These are phyloP conservation scores for Pollenia amentaria DNA, from an alignment of 2,888 invertebrate species.

Conservation along the genomic window DNA sequence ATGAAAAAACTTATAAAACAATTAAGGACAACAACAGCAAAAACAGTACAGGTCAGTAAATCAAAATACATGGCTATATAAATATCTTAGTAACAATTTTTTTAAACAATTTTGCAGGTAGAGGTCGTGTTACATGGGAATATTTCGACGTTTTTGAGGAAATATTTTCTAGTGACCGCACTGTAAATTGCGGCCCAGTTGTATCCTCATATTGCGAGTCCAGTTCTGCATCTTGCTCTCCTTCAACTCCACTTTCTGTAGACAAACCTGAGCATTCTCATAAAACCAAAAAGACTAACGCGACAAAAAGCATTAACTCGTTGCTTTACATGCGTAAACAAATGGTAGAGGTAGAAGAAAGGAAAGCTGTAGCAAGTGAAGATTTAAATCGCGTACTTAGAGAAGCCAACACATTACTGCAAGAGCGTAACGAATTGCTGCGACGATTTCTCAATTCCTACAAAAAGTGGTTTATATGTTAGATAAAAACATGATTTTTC, in stretches of 20 bases:
- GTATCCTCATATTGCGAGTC: neutral
- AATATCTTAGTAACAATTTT: neutral
- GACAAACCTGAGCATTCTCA: too few relatives aligned
- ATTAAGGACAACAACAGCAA: slow-evolving; percentile 2
- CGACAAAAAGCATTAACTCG: neutral
- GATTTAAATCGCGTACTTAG: slow-evolving; percentile 23
- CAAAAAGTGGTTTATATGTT: too few relatives aligned
- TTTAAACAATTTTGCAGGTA: neutral
- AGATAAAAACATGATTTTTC: too few relatives aligned
- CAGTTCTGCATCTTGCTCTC: neutral
- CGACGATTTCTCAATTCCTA: too few relatives aligned
- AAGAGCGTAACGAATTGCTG: slow-evolving; percentile 32
- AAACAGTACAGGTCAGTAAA: slow-evolving; percentile 6
- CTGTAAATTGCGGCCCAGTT: neutral
- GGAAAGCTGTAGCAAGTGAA: slow-evolving; percentile 32
- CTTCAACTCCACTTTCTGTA: neutral
- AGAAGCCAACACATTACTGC: slow-evolving; percentile 17
- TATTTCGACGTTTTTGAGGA: slow-evolving; percentile 36
- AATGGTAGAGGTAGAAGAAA: slow-evolving; percentile 26
- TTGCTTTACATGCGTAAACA: slow-evolving; percentile 9
- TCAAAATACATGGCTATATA: neutral
- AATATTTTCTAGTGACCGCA: slow-evolving; percentile 24
- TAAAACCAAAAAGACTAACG: too few relatives aligned
- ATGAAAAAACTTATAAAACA: too few relatives aligned
- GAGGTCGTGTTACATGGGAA: slow-evolving; percentile 20